A percentile compares a stretch with the other conserved stretches of the same genome.
Conservation (phyloP, 2,113 vertebrate genomes). For the Callospermophilus lateralis region DNA sequence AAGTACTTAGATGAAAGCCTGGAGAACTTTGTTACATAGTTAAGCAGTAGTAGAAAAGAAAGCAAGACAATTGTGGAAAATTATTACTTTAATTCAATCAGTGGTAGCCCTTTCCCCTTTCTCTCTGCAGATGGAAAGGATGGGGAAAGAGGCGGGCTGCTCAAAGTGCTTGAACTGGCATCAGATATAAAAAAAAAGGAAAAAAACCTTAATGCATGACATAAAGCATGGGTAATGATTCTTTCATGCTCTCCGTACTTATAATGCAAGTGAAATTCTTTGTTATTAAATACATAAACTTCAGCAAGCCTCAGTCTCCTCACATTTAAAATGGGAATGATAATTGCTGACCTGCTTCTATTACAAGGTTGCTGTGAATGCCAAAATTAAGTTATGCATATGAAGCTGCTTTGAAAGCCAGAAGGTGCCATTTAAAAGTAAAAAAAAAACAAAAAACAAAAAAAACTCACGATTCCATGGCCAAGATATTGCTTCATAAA, state of each 20-base stretch:
- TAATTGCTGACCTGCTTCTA: neutral
- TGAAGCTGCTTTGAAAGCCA: neutral
- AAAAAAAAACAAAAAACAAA: neutral
- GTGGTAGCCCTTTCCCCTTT: neutral
- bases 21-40: neutral
- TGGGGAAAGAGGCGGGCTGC: slow-evolving; percentile 3
- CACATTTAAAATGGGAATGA: slow-evolving; percentile 25
- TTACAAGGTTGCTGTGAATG: neutral
- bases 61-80: slow-evolving; percentile 8
- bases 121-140: neutral
- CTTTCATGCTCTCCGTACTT: neutral
- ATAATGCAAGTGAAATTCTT: slow-evolving; percentile 3
- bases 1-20: neutral
- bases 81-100: slow-evolving; percentile 56
- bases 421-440: neutral
- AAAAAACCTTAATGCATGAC: neutral
- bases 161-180: neutral
- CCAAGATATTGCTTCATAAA: neutral
- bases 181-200: neutral
- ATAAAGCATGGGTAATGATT: neutral
- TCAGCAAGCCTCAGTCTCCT: slow-evolving; percentile 30
- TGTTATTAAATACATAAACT: neutral
- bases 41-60: neutral
- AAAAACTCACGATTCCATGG: neutral
- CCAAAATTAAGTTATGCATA: slow-evolving; percentile 32